Base-by-base conservation (phyloP, 2,113 vertebrate species). In the Poeciliopsis retropinna region DNA sequence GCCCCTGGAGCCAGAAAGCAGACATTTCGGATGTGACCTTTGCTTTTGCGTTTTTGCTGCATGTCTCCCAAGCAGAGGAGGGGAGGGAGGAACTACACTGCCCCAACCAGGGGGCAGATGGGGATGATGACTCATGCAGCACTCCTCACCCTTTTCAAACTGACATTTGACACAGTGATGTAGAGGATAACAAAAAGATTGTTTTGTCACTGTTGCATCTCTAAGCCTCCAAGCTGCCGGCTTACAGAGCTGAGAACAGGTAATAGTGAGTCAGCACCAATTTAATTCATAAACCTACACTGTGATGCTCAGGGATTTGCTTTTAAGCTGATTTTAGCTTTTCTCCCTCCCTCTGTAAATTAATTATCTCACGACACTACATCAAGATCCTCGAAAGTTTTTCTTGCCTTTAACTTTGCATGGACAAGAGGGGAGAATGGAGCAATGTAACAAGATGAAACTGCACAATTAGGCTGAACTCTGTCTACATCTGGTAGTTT, bases 91-190 rank as follows among this genome's bases (percentile, higher is more conserved):
- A 13, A 54, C 51, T 31, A 54, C 22, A n/a, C 51, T 25, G 72
- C 69, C 77, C 73, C 64, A 79, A 67, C 63, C 65, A 64, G 74
- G 51, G 22, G 60, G 63, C 22, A 64, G 69, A 60, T 60, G 57
- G n/a, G 31, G 64, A 39, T 63, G 51, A 34, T 91, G 92, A 91
- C 78, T 90, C 86, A 87, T 61, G 64, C 78, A 37, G 70, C 65
- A 9, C 72, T 60, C 51, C 60, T 44, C 79, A 80, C 51, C 29
- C 28, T 41, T 82, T 80, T 88, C 37, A 71, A 88, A 77, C 86
- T 85, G 88, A 85, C 88, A 87, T 86, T 90, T 90, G 86, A 88
- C 90, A 78, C 60, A 68, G 37, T 66, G 86, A 84, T 79, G 72
- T 51, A 65, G 77, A 82, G 73, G 82, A 82, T 76, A 81, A 82